Evolutionary conservation across 2,888 invertebrate species (phyloP), one percentile per base, ranked within the genome.

Genomic region (Trissolcus japonicus): DNA sequence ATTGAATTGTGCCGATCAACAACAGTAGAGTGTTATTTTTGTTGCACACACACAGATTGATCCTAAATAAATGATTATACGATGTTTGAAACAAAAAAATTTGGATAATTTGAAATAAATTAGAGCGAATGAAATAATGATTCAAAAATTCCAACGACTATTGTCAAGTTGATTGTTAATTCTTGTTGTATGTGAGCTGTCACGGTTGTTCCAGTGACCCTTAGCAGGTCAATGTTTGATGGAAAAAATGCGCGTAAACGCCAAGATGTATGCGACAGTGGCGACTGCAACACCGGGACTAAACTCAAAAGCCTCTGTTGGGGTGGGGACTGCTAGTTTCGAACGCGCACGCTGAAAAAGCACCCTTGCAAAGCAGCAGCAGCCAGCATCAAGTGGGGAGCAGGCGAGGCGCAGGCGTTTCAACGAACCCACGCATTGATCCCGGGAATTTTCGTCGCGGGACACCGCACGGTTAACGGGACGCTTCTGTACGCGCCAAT

Each of bases 341-440:
- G 46, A 46, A 48, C 68, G 78, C 74, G 73, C 78, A 78, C 74
- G 74, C 69, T 74, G 78, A 78, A 76, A 78, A 74, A 68, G 73
- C 25, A 78, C 78, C 78, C 78, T 74, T 78, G 68, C 69, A 65
- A 69, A 68, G 69, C 69, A 73, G 65, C 60, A 46, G 14, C 14
- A 25, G 25, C 25, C 25, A 25, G 25, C 25, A 4, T 6, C 25
- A 25, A 69, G 73, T 78, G 79, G 78, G 46, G 76, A 79, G 90
- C 89, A 85, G 90, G 91, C 80, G 91, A 86, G 90, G 91, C 80
- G 91, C 91, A 79, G 91, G 91, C 86, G 91, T 91, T 86, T 91
- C 91, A 76, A 91, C 90, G 87, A 91, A 91, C 83, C 88, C 83
- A 85, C 88, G 88, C 88, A 88, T 88, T 87, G 88, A 88, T 88